Base-by-base conservation (phyloP, 2,113 vertebrate species). In the rabbit (Oryctolagus cuniculus) region DNA sequence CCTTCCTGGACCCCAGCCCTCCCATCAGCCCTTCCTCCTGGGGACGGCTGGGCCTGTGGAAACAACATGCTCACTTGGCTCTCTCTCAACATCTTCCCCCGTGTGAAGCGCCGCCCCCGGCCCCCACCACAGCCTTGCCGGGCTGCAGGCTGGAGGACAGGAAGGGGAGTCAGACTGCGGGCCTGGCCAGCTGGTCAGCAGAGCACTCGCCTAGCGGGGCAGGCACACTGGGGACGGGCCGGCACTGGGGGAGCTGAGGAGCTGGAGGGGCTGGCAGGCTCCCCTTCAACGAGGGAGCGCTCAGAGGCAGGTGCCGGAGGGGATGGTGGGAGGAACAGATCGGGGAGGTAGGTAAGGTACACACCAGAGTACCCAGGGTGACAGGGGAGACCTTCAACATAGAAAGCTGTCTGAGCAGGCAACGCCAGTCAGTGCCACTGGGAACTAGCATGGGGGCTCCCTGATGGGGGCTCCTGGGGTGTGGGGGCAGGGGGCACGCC, bases 31-130 rank as follows among this genome's bases (percentile, higher is more conserved):
- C 79, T 29, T 87, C 16, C 81, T 29, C 34, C 29, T 31, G 2
- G 1, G n/a, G n/a, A 29, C 1, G 15, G 29, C 64, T 11, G 5
- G 25, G 49, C 38, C 19, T 8, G 13, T 0, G 34, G 16, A 1
- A 21, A 24, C 10, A 74, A 25, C 19, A 24, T 1, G 22, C 34
- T 1, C 53, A 9, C 31, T 19, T 44, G 61, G 44, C 72, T 75
- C 34, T 49, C 27, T 27, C 73, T 53, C 34, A 86, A 69, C 51
- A 74, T 83, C 44, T 83, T 7, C 53, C 55, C 61, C 63, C 16
- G 9, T 10, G 17, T 13, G 22, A 87, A 80, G 53, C 31, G 44
- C 21, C 21, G 29, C 83, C 44, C 44, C 7, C 44, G 6, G 7
- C 44, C 44, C 53, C 49, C 34, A 29, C 29, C 38, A 78, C 19